These are phyloP conservation scores for Xenopus borealis DNA, from an alignment of 2,113 vertebrate genomes.

Conservation along the genomic window DNA sequence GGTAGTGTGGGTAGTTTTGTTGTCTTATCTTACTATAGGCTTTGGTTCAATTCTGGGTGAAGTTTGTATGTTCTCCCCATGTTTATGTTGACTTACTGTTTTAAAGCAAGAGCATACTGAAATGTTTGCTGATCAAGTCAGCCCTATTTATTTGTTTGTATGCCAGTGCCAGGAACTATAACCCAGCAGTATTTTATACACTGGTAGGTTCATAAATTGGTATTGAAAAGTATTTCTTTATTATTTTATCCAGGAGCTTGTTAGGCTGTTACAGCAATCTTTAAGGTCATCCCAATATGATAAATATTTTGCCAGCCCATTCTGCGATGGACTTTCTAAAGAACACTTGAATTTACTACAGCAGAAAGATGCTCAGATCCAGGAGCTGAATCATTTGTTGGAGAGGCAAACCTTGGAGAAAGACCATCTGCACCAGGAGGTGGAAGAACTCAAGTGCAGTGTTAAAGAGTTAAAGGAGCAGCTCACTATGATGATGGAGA, in stretches of 20 bases:
- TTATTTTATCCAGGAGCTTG: conserved; percentile 75
- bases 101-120: too few species aligned
- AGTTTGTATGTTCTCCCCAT: too few species aligned
- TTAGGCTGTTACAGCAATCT: conserved; percentile 92
- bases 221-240: background rate
- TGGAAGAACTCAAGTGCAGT: conserved; percentile 77
- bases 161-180: too few species aligned
- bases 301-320: conserved; percentile 61
- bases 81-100: too few species aligned
- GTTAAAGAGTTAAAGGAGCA: conserved; percentile 86
- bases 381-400: conserved; percentile 81
- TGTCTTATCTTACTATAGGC: too few species aligned
- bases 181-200: too few species aligned
- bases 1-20: too few species aligned
- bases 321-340: conserved; percentile 52
- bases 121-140: too few species aligned
- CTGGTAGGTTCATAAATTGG: too few species aligned
- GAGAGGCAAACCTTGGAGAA: conserved; percentile 81
- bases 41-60: too few species aligned
- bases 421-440: conserved; percentile 82
- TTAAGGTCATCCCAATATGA: conserved; percentile 85
- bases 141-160: too few species aligned
- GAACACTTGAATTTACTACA: conserved; percentile 65
- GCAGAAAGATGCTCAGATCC: conserved; percentile 81
- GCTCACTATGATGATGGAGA: conserved; percentile 93